These are phyloP conservation scores for Odontamblyopus rebecca DNA, from an alignment of 2,797 vertebrate species.

Conservation along the genomic window DNA sequence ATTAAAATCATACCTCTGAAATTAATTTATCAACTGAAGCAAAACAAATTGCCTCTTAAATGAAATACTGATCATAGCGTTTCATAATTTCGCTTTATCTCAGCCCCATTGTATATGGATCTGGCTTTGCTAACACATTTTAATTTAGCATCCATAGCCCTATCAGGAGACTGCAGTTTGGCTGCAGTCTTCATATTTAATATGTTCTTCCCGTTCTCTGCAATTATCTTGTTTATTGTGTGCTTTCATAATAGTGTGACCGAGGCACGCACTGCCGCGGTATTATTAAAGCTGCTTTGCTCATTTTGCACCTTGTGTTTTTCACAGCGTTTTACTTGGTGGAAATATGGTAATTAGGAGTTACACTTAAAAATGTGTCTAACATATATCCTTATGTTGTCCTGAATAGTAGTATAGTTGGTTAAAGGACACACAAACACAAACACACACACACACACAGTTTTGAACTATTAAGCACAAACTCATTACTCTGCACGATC, in stretches of 20 bases:
- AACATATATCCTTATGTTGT: too few relatives aligned
- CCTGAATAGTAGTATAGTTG: neutral
- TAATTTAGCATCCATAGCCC: constrained; percentile 4
- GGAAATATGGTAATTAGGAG: neutral
- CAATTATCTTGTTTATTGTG: constrained; percentile 8
- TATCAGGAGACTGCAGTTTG: constrained; percentile 2
- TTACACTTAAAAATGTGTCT: too few relatives aligned
- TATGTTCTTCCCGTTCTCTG: neutral
- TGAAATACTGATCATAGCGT: constrained; percentile 16
- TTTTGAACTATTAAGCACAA: neutral
- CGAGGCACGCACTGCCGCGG: neutral
- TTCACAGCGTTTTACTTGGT: neutral
- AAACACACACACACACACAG: neutral
- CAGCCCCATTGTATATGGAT: constrained; percentile 9
- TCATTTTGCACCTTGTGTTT: neutral
- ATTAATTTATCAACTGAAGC: constrained; percentile 19
- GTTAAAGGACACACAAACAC: neutral
- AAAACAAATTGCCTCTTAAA: constrained; percentile 21
- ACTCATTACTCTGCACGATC: neutral
- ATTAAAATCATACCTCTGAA: constrained; percentile 23
- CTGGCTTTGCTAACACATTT: constrained; percentile 11
- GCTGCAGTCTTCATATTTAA: neutral
- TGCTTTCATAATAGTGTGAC: constrained; percentile 3
- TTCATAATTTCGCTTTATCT: constrained; percentile 22
- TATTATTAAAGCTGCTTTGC: neutral